These are phyloP conservation scores for Formica exsecta DNA, from an alignment of 1,140 invertebrate species.

Conservation along the genomic window DNA sequence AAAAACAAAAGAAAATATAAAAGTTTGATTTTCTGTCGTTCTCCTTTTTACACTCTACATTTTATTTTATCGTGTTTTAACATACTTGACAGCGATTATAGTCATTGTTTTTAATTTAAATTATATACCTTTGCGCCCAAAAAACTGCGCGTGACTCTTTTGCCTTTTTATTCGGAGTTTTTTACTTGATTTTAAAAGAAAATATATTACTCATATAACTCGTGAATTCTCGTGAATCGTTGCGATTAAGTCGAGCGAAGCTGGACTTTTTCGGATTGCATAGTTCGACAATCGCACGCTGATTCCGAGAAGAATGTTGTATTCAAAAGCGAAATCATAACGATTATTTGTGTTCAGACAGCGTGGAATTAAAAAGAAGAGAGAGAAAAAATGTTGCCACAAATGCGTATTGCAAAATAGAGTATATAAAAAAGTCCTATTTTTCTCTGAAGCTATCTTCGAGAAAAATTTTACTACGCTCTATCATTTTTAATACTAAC, in stretches of 20 bases:
- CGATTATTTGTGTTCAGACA: constrained; percentile 11
- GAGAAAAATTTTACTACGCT: background rate
- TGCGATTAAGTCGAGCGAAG: background rate
- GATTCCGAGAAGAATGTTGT: background rate
- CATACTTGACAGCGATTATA: too few relatives aligned
- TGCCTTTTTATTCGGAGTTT: too few relatives aligned
- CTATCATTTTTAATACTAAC: background rate
- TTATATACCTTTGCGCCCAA: too few relatives aligned
- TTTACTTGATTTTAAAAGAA: too few relatives aligned
- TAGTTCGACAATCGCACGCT: background rate
- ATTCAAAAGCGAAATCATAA: constrained; percentile 17
- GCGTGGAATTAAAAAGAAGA: background rate
- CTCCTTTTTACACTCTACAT: too few relatives aligned
- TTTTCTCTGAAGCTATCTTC: background rate
- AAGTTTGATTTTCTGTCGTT: too few relatives aligned
- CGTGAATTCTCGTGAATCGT: background rate
- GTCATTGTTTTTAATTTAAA: too few relatives aligned
- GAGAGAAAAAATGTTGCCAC: background rate
- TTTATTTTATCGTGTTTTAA: too few relatives aligned
- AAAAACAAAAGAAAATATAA: background rate
- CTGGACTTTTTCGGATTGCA: constrained; percentile 10
- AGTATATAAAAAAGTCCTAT: background rate
- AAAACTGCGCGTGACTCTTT: too few relatives aligned
- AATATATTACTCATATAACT: background rate
- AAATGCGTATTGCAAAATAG: background rate